phyloP scores from a whole-genome alignment of 2,888 invertebrate genomes.

The Tridacna gigas region DNA sequence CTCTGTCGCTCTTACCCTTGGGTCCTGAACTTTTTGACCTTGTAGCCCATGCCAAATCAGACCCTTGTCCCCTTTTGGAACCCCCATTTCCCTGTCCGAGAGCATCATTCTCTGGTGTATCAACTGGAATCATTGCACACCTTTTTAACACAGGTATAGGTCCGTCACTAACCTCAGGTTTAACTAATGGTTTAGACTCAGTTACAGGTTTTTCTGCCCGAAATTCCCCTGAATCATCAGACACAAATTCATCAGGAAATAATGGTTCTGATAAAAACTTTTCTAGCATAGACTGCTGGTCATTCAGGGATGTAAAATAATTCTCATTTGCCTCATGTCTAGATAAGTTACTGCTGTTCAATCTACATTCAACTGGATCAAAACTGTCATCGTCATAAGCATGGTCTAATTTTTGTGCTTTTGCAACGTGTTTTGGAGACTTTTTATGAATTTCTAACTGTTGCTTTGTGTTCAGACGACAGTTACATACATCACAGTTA shows the following conservation, averaged over 20 bases:
- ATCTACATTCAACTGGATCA: background rate
- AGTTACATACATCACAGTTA: slow-evolving; percentile 46
- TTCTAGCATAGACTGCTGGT: slow-evolving; percentile 9
- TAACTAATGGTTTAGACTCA: slow-evolving; percentile 3
- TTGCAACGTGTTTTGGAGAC: slow-evolving; percentile 60
- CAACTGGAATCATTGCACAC: slow-evolving; percentile 3
- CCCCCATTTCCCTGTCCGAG: background rate
- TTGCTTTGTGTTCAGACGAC: slow-evolving; percentile 67
- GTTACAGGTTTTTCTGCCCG: background rate
- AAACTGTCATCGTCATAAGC: background rate
- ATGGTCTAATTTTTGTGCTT: slow-evolving; percentile 14
- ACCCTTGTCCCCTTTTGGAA: slow-evolving; percentile 32
- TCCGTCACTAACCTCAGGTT: slow-evolving; percentile 13
- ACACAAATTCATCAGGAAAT: slow-evolving; percentile 16
- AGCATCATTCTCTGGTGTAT: background rate
- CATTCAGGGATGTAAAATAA: background rate
- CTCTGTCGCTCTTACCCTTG: slow-evolving; percentile 8
- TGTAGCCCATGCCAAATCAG: slow-evolving; percentile 59
- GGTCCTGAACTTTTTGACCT: slow-evolving; percentile 42
- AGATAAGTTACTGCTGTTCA: background rate
- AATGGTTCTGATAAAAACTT: slow-evolving; percentile 19
- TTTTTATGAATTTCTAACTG: slow-evolving; percentile 67
- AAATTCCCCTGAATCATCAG: background rate
- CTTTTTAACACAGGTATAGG: slow-evolving; percentile 31
- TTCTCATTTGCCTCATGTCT: background rate